Base-by-base conservation (phyloP, 2,888 invertebrate genomes). In the Seladonia tumulorum region DNA sequence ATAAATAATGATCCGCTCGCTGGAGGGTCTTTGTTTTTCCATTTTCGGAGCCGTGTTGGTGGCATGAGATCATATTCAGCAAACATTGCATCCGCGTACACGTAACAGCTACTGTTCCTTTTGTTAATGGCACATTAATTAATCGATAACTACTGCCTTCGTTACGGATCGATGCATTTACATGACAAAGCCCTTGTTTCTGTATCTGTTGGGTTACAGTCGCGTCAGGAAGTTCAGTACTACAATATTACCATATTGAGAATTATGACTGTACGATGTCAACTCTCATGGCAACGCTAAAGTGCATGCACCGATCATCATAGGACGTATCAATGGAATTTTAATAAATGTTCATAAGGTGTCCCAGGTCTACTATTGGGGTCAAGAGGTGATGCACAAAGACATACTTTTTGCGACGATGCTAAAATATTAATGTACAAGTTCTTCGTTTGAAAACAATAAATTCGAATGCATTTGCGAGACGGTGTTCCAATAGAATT, bases 121-220 rank as follows among this genome's bases (percentile, higher is more conserved):
- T 63, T 63, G 60, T 63, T 63, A 29, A 63, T 63, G 29, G 25
- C 7, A 29, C 60, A 63, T 63, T 82, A 86, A 60, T 73, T 22
- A 25, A 47, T 63, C 60, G 60, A 63, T 63, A 63, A 16, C 60
- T 25, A 7, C 60, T 63, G 25, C 60, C 60, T 29, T 63, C 16
- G 29, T 12, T 25, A 29, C 25, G 60, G 29, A n/a, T 60, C 60
- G 14, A 60, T 60, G 25, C 25, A 25, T 60, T 60, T 60, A 4
- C 60, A 60, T 25, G 60, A 60, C 25, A 25, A 60, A 60, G 60
- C 60, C 14, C 1, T 25, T 25, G 60, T 25, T 60, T 60, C 60
- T 60, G 25, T n/a, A 29, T 63, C 60, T 29, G 14, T 63, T 63
- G 29, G 5, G 60, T 60, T 60, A 60, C 25, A 60, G 16, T 63